Conservation (phyloP, 2,888 invertebrate species). For the Julus scandinavius region DNA sequence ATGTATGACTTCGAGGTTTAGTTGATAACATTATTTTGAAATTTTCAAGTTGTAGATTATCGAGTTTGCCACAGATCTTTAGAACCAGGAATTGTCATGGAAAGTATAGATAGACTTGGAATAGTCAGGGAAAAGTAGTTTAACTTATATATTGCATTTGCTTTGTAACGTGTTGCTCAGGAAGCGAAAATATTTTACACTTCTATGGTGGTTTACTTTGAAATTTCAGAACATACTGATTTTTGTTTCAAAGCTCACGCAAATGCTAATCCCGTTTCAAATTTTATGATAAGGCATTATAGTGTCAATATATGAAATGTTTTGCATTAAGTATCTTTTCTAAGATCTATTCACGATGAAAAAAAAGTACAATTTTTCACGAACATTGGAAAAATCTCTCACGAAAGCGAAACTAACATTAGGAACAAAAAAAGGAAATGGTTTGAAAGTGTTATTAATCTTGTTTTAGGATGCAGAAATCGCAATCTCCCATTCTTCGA, state of each 20-base stretch:
- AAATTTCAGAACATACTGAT: no score
- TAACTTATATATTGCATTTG: no score
- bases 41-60: background rate
- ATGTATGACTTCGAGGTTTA: background rate
- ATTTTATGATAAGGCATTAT: background rate
- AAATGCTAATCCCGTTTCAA: background rate
- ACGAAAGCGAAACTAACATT: background rate
- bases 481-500: background rate
- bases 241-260: no score
- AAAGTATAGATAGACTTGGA: no score
- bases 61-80: background rate
- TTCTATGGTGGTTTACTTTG: no score
- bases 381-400: background rate
- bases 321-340: background rate
- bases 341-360: background rate
- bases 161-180: no score
- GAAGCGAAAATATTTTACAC: no score
- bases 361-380: background rate
- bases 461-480: conserved; percentile 22
- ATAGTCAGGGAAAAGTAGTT: no score
- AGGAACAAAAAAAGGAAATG: background rate
- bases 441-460: background rate
- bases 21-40: no score
- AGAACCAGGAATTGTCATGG: no score
- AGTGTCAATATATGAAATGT: background rate